Conservation (phyloP, 2,888 invertebrate genomes). For the Nemotelus pantherinus region DNA sequence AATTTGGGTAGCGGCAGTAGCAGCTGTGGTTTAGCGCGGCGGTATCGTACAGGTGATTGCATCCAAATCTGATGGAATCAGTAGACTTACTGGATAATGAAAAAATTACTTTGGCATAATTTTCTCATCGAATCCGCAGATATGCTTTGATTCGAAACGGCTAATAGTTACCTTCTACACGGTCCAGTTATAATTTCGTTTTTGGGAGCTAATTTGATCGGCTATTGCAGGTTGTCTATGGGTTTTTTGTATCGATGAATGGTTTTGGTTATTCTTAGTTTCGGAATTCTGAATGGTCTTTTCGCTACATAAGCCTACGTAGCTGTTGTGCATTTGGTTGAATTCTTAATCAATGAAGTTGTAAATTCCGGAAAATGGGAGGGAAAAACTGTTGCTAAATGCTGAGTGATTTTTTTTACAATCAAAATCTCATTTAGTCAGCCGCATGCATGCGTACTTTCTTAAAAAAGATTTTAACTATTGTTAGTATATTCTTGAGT, state of each 20-base stretch:
- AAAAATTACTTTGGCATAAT: constrained; percentile 36
- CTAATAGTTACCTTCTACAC: constrained; percentile 33
- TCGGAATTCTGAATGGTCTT: no score
- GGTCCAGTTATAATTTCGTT: constrained; percentile 37
- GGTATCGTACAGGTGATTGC: constrained; percentile 33
- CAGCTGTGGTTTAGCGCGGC: neutral
- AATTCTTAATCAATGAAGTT: no score
- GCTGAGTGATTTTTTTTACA: no score
- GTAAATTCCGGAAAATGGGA: no score
- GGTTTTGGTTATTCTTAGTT: no score
- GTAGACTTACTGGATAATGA: neutral
- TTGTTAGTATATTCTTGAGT: no score
- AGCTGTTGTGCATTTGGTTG: no score
- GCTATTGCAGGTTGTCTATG: neutral
- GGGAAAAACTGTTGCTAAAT: no score
- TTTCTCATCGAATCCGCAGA: constrained; percentile 22
- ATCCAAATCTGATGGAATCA: constrained; percentile 3
- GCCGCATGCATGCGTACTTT: no score
- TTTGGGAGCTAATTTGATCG: constrained; percentile 23
- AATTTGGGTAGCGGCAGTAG: constrained; percentile 10
- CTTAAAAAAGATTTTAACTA: no score
- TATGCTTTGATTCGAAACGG: constrained; percentile 10
- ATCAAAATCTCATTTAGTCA: no score
- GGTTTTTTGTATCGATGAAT: neutral
- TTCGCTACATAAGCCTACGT: no score